phyloP scores from a whole-genome alignment of 2,888 invertebrate species.

The Horisme vitalbata region DNA sequence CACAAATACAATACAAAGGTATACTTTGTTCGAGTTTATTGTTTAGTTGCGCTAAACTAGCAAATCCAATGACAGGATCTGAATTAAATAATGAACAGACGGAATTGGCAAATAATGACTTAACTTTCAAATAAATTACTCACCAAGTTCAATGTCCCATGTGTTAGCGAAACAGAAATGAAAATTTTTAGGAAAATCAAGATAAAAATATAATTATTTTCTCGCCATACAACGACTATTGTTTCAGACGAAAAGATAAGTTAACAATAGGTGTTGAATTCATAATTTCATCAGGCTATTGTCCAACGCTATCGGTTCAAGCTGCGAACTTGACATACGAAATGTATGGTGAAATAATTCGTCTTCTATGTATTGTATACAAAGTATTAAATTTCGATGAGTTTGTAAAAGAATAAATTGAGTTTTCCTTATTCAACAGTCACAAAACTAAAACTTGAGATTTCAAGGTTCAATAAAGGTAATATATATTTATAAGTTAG shows the following conservation, averaged over 20 bases:
- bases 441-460: too few relatives aligned
- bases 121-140: conserved; percentile 40
- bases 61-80: too few relatives aligned
- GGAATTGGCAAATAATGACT: background rate
- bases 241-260: conserved; percentile 48
- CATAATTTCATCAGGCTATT: conserved; percentile 22
- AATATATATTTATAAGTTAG: too few relatives aligned
- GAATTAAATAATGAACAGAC: too few relatives aligned
- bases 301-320: conserved; percentile 34
- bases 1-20: too few relatives aligned
- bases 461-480: too few relatives aligned
- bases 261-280: conserved; percentile 51
- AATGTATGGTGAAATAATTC: background rate
- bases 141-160: conserved; percentile 61
- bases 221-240: conserved; percentile 46
- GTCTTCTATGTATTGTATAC: too few relatives aligned
- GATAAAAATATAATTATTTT: conserved; percentile 38
- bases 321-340: conserved; percentile 55
- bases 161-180: conserved; percentile 62
- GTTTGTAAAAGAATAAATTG: too few relatives aligned
- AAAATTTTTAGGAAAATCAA: conserved; percentile 52
- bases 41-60: too few relatives aligned
- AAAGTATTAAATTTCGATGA: too few relatives aligned
- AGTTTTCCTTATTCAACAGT: too few relatives aligned
- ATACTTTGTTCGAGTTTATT: too few relatives aligned